These are phyloP conservation scores for Brachionus plicatilis DNA, from an alignment of 1,140 invertebrate species.

Conservation along the genomic window DNA sequence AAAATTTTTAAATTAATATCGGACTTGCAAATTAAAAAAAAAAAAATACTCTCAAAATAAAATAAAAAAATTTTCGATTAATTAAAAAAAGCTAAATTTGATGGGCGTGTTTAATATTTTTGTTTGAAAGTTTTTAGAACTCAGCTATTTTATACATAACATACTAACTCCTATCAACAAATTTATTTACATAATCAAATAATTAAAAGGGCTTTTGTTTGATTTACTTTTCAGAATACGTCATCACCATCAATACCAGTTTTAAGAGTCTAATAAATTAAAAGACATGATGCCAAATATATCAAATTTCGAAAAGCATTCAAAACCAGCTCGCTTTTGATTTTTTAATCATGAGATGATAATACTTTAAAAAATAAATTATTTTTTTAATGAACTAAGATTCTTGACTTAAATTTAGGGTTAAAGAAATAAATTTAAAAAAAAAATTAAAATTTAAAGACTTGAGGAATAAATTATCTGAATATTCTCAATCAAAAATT, in stretches of 20 bases:
- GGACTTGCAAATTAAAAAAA: too few species aligned
- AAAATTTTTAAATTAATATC: too few species aligned
- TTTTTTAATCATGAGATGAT: background rate
- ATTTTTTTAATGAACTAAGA: background rate
- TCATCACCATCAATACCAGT: background rate
- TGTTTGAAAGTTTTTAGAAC: background rate
- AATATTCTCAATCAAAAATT: too few species aligned
- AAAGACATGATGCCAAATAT: background rate
- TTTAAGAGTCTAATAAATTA: background rate
- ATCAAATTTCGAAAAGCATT: too few species aligned
- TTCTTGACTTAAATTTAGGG: too few species aligned
- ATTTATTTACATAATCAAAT: background rate
- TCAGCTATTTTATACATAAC: background rate
- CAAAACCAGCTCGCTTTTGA: too few species aligned
- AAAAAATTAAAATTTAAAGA: too few species aligned
- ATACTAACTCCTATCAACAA: background rate
- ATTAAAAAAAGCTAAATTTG: background rate
- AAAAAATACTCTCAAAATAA: background rate
- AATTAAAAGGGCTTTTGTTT: background rate
- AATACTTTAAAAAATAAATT: background rate
- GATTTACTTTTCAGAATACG: background rate
- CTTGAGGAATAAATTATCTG: too few species aligned
- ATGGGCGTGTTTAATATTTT: background rate
- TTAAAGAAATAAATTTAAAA: too few species aligned
- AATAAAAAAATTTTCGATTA: background rate